Evolutionary conservation across 2,888 invertebrate species (phyloP), one percentile per base, ranked within the genome.

Genomic region (Agonopterix subpropinquella): DNA sequence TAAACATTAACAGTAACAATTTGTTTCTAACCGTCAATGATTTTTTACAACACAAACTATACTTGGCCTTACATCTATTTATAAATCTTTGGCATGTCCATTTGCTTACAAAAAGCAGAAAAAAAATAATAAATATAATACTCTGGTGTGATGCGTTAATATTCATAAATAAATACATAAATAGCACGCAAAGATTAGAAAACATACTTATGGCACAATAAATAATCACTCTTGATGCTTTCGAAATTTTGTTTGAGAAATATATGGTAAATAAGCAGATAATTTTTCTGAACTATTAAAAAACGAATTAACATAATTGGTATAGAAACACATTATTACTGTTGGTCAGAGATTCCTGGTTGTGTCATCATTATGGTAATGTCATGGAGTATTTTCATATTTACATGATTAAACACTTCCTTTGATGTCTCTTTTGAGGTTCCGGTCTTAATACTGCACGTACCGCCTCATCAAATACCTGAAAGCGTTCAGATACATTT

Each of bases 401-500:
- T 92, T 93, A 93, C 92, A 93, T 92, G 80, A 93, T 91, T 81
- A 90, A 89, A 91, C 97, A 97, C 89, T 96, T 96, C 89, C 96
- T 93, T 90, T 97, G 96, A 88, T 95, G 95, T 89, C 96, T 93
- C 86, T 97, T 97, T 73, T 96, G 94, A 52, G 98, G 98, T 85
- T 98, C 98, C 47, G 99, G 99, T 90, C 97, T 92, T 72, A 99
- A 90, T 59, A 99, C 99, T 52, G 98, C 97, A 65, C 99, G 92
- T 39, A 99, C 99, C 36, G 99, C 98, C 90, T 99, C 99, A 75
- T 99, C 98, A 89, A 99, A 99, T 51, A 99, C 99, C 96, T 97
- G 87, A 3, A 62, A 65, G 53, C 47, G 56, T 49, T 5, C 5
- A 28, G 28, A 28, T 28, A 28, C 5, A 5, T 5, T 28, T 7